Evolutionary conservation across 2,797 vertebrate species (phyloP).

Genomic region (Alcedo quadribrachys): DNA sequence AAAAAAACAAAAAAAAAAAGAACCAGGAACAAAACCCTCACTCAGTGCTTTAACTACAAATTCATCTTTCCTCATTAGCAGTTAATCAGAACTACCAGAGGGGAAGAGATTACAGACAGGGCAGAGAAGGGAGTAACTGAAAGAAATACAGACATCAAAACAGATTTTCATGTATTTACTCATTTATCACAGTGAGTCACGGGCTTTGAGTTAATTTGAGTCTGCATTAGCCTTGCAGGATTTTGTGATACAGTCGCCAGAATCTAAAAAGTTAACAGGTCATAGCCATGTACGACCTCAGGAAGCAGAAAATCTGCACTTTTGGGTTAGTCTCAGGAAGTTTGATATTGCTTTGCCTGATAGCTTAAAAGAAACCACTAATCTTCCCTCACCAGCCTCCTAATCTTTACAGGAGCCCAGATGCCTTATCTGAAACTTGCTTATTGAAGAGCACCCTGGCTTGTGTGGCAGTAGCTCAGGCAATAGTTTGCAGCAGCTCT

Average conservation of each 20-base stretch:
- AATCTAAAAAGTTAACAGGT: neutral
- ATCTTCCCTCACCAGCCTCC: neutral
- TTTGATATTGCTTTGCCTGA: neutral
- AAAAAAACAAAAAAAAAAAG: neutral
- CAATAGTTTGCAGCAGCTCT: neutral
- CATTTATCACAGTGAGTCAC: neutral
- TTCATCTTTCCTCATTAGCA: constrained; percentile 55
- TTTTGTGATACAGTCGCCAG: neutral
- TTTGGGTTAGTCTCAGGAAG: neutral
- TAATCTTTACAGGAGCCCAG: neutral
- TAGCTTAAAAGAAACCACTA: neutral
- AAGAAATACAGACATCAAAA: constrained; percentile 53
- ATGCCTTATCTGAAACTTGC: neutral
- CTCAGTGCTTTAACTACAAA: constrained; percentile 42
- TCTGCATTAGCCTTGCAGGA: neutral
- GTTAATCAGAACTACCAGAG: constrained; percentile 58
- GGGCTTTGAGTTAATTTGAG: neutral
- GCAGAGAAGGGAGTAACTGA: constrained; percentile 33
- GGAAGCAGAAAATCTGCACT: neutral
- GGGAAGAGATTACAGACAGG: constrained; percentile 53
- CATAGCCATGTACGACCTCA: neutral
- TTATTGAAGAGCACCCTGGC: neutral
- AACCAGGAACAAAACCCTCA: neutral
- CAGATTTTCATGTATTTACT: constrained; percentile 16
- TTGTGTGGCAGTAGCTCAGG: accelerated